A percentile compares a stretch with the other conserved stretches of the same genome.
Evolutionary conservation across 2,797 vertebrate species (phyloP).

Genomic region (Meriones psammophilus): DNA sequence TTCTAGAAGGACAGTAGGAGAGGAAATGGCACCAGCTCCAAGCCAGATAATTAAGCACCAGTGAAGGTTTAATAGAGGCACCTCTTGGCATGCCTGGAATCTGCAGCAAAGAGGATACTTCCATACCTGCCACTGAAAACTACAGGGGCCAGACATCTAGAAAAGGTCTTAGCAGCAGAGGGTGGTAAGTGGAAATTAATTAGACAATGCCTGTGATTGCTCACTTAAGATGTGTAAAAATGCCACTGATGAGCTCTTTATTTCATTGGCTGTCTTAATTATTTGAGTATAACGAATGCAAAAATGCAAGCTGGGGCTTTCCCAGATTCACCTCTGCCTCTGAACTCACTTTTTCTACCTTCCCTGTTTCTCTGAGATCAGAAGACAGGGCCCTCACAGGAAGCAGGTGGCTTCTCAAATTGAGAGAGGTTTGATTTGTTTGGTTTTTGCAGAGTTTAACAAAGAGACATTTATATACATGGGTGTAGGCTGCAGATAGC

Average conservation of each 20-base stretch:
- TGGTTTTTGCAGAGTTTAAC: not conserved
- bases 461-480: not conserved
- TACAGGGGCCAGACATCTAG: slow-evolving; percentile 52
- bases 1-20: not conserved
- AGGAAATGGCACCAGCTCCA: not conserved
- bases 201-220: slow-evolving; percentile 29
- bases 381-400: not conserved
- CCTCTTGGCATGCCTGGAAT: not conserved
- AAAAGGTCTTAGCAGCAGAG: slow-evolving; percentile 48
- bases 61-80: not conserved
- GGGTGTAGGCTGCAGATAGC: not conserved
- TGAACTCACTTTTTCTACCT: not conserved
- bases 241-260: not conserved
- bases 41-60: not conserved
- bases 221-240: slow-evolving; percentile 50
- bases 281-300: slow-evolving; percentile 5
- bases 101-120: slow-evolving; percentile 22
- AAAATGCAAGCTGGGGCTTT: not conserved
- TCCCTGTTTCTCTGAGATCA: not conserved
- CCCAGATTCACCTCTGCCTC: slow-evolving; percentile 6
- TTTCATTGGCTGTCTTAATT: slow-evolving; percentile 31
- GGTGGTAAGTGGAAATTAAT: slow-evolving; percentile 66
- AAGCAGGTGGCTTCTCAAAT: not conserved
- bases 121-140: slow-evolving; percentile 44
- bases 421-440: not conserved